phyloP scores from a whole-genome alignment of 2,113 vertebrate genomes.

The Saccopteryx leptura region DNA sequence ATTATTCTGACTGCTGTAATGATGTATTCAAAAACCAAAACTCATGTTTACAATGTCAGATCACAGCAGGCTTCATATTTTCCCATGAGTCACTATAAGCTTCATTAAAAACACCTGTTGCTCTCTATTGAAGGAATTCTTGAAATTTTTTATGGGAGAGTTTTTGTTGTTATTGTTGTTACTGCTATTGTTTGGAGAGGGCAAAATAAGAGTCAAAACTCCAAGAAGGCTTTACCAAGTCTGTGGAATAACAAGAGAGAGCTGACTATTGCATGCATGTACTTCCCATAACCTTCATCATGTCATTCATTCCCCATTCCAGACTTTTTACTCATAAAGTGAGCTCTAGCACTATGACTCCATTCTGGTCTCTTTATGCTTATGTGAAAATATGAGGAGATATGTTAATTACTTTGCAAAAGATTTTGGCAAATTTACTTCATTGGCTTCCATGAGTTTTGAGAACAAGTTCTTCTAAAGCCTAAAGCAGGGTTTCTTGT shows the following conservation, averaged over 20 bases:
- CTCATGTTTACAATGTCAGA: neutral
- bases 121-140: neutral
- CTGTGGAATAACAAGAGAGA: neutral
- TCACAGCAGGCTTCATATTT: neutral
- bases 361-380: neutral
- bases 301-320: neutral
- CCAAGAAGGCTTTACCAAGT: neutral
- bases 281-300: neutral
- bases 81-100: neutral
- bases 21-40: neutral
- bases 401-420: neutral
- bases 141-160: neutral
- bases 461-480: neutral
- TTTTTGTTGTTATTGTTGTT: neutral
- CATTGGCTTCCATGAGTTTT: neutral
- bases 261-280: neutral
- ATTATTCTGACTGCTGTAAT: neutral
- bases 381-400: neutral
- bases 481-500: neutral
- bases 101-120: neutral
- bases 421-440: neutral
- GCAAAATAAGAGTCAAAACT: neutral
- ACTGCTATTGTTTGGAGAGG: neutral
- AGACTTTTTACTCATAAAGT: neutral
- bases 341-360: neutral